phyloP scores from a whole-genome alignment of 2,113 vertebrate species.

The Chlorodrepanis virens region DNA sequence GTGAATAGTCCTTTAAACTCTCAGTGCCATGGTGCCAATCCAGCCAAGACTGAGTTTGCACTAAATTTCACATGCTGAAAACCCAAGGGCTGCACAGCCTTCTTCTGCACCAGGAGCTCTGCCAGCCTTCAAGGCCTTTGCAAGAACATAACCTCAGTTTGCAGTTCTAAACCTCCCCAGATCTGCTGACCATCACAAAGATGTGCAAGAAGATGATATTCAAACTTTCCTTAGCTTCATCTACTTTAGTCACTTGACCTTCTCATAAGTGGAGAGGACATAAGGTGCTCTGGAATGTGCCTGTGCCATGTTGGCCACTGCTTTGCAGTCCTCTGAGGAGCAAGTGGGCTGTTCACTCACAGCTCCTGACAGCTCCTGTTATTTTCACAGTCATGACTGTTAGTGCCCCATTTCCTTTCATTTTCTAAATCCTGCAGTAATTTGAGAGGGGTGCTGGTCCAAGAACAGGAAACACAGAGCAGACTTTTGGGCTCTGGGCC shows the following conservation, averaged over 20 bases:
- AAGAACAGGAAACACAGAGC: neutral
- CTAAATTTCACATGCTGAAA: neutral
- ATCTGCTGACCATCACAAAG: neutral
- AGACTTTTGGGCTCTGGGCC: neutral
- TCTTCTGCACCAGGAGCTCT: neutral
- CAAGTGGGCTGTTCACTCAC: neutral
- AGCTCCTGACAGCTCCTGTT: neutral
- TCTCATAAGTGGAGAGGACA: neutral
- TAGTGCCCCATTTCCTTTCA: neutral
- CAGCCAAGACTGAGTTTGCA: neutral
- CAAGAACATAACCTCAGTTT: neutral
- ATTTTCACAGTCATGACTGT: neutral
- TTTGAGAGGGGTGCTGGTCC: neutral
- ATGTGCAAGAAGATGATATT: neutral
- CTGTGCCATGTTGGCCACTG: neutral
- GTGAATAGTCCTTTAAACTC: neutral
- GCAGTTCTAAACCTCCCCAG: neutral
- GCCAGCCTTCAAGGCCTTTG: neutral
- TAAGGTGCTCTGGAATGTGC: neutral
- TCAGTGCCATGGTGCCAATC: neutral
- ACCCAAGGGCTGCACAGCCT: neutral
- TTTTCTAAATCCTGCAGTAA: neutral
- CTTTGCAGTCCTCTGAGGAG: neutral
- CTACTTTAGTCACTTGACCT: neutral
- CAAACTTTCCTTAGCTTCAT: neutral